A percentile compares a stretch with the other conserved stretches of the same genome.
These are phyloP conservation scores for Megalopta genalis DNA, from an alignment of 1,140 invertebrate genomes.

Conservation along the genomic window DNA sequence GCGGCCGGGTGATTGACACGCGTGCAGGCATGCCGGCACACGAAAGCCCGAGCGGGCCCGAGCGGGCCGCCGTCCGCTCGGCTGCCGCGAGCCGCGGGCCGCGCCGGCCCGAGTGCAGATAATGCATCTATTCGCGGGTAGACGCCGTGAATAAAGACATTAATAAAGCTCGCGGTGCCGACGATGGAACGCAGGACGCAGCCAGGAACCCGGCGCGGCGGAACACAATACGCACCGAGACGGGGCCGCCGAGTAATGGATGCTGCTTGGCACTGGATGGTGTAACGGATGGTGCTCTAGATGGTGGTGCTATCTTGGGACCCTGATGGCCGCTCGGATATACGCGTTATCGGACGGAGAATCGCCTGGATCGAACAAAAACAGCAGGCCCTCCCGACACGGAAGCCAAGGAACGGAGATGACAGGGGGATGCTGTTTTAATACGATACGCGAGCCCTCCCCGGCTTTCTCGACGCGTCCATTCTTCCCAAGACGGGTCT, in stretches of 20 bases:
- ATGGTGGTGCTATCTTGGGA: conserved; percentile 58
- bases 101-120: conserved; percentile 27
- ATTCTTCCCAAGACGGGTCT: not conserved
- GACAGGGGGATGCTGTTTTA: conserved; percentile 55
- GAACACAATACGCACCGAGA: conserved; percentile 56
- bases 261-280: conserved; percentile 46
- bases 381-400: conserved; percentile 32
- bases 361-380: conserved; percentile 62
- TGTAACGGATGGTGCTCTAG: conserved; percentile 58
- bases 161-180: conserved; percentile 64
- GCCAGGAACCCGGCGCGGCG: conserved; percentile 46
- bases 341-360: conserved; percentile 53
- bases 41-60: not conserved
- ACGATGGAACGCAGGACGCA: conserved; percentile 35
- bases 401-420: conserved; percentile 54
- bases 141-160: conserved; percentile 66
- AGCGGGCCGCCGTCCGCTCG: not conserved
- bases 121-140: conserved; percentile 52
- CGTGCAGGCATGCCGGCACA: conserved; percentile 1
- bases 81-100: not conserved
- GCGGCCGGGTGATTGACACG: conserved; percentile 41
- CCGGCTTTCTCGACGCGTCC: not conserved
- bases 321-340: conserved; percentile 58
- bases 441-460: conserved; percentile 41
- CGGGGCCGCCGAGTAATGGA: conserved; percentile 48